These are phyloP conservation scores for Anadara kagoshimensis DNA, from an alignment of 1,140 invertebrate species.

Conservation along the genomic window DNA sequence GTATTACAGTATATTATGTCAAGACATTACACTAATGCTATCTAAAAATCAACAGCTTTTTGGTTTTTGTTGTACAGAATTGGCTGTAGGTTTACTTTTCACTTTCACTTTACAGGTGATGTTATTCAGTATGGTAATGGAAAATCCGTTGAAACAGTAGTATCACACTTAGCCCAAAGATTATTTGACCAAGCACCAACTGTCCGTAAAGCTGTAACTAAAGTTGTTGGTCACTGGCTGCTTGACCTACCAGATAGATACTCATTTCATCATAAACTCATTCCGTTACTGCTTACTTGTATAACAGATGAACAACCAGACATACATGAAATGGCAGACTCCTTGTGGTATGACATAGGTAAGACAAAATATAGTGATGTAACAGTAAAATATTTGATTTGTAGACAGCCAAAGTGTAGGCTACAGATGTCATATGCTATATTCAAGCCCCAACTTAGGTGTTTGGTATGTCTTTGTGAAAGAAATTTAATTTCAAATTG, in stretches of 20 bases:
- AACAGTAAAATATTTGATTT: too few relatives aligned
- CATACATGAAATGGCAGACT: slow-evolving; percentile 77
- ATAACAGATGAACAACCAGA: slow-evolving; percentile 83
- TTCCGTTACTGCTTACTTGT: slow-evolving; percentile 85
- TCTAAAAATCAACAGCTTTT: too few relatives aligned
- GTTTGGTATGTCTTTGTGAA: too few relatives aligned
- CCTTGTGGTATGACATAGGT: slow-evolving; percentile 82
- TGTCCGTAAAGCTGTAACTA: slow-evolving; percentile 81
- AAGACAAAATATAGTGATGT: slow-evolving; percentile 44
- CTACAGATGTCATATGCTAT: too few relatives aligned
- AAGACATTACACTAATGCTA: too few relatives aligned
- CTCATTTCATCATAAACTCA: slow-evolving; percentile 83
- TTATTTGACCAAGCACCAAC: slow-evolving; percentile 84
- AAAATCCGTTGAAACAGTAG: slow-evolving; percentile 79
- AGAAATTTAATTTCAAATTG: too few relatives aligned
- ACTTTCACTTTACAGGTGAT: slow-evolving; percentile 72
- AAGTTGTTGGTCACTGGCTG: slow-evolving; percentile 82
- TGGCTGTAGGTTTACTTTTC: too few relatives aligned
- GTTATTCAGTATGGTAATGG: slow-evolving; percentile 78
- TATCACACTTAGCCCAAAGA: slow-evolving; percentile 82
- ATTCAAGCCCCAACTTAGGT: too few relatives aligned
- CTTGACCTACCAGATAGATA: slow-evolving; percentile 84
- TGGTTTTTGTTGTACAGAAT: too few relatives aligned
- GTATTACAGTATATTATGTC: too few relatives aligned
- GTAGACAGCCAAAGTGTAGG: too few relatives aligned